A percentile compares a stretch with the other conserved stretches of the same genome.
Conservation (phyloP, 2,888 invertebrate genomes). For the Torymus texanus region DNA sequence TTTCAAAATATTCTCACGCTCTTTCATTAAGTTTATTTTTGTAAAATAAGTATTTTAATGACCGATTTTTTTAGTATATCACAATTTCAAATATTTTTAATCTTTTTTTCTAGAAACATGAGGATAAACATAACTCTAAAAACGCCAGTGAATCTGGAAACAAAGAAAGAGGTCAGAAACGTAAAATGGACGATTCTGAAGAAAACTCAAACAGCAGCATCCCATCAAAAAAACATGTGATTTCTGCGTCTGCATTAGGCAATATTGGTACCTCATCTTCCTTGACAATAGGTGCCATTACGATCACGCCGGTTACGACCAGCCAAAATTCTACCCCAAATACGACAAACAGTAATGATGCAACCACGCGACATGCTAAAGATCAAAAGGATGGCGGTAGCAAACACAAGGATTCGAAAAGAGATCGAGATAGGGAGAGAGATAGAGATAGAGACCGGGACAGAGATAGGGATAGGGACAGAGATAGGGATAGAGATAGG, state of each 20-base stretch:
- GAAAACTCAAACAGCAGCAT: slow-evolving; percentile 70
- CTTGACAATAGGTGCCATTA: slow-evolving; percentile 70
- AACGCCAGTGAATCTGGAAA: slow-evolving; percentile 63
- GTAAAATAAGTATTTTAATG: too few species aligned
- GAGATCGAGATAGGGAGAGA: slow-evolving; percentile 65
- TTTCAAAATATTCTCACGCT: too few species aligned
- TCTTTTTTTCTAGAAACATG: slow-evolving; percentile 61
- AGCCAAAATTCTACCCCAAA: slow-evolving; percentile 65
- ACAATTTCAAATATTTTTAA: too few species aligned
- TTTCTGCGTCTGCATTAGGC: slow-evolving; percentile 63
- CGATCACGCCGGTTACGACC: slow-evolving; percentile 70
- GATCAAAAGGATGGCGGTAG: slow-evolving; percentile 59
- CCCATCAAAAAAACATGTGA: slow-evolving; percentile 69
- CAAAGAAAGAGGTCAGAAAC: slow-evolving; percentile 68
- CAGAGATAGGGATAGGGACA: slow-evolving; percentile 65
- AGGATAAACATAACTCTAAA: slow-evolving; percentile 69
- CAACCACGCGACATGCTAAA: slow-evolving; percentile 14
- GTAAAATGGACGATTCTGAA: slow-evolving; percentile 72
- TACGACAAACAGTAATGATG: slow-evolving; percentile 63
- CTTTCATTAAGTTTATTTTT: background rate
- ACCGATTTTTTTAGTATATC: too few species aligned
- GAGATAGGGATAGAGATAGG: slow-evolving; percentile 64
- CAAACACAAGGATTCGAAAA: slow-evolving; percentile 69
- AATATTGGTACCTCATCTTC: slow-evolving; percentile 65
- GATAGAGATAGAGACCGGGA: slow-evolving; percentile 67